phyloP scores from a whole-genome alignment of 2,888 invertebrate species.

The Alviniconcha strummeri region DNA sequence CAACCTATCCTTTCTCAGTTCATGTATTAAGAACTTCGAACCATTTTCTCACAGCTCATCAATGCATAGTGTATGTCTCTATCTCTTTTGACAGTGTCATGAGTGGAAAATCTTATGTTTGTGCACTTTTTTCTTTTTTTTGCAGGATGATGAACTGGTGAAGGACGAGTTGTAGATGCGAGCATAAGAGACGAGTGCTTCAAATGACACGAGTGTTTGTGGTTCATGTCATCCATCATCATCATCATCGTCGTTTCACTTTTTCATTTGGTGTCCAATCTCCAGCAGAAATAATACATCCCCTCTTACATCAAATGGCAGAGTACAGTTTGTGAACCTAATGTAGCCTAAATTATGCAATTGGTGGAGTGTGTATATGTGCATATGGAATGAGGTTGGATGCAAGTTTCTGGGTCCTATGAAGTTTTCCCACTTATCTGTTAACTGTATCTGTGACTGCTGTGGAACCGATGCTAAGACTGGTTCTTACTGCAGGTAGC shows the following conservation, averaged over 20 bases:
- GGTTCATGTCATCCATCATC: conserved; percentile 13
- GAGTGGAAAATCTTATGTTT: no score
- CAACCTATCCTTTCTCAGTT: no score
- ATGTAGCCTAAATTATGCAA: conserved; percentile 6
- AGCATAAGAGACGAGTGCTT: background rate
- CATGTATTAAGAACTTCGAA: no score
- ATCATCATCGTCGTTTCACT: background rate
- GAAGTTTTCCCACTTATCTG: background rate
- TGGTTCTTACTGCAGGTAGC: conserved; percentile 1
- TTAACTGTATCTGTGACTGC: conserved; percentile 15
- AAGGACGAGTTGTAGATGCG: conserved; percentile 16
- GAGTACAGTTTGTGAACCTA: background rate
- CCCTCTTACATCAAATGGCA: background rate
- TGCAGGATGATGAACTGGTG: background rate
- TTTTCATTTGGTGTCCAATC: background rate
- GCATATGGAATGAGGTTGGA: background rate
- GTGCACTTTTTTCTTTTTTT: background rate
- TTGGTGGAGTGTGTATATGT: background rate
- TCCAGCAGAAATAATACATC: conserved; percentile 4
- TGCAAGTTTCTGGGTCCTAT: background rate
- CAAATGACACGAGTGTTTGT: background rate
- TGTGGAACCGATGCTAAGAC: background rate
- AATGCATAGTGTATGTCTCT: no score
- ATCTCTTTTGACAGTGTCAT: no score
- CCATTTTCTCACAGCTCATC: no score